Percentiles rank a stretch among this genome's conserved stretches.
These are phyloP conservation scores for Rhincodon typus DNA, from an alignment of 2,797 vertebrate genomes.

Conservation along the genomic window DNA sequence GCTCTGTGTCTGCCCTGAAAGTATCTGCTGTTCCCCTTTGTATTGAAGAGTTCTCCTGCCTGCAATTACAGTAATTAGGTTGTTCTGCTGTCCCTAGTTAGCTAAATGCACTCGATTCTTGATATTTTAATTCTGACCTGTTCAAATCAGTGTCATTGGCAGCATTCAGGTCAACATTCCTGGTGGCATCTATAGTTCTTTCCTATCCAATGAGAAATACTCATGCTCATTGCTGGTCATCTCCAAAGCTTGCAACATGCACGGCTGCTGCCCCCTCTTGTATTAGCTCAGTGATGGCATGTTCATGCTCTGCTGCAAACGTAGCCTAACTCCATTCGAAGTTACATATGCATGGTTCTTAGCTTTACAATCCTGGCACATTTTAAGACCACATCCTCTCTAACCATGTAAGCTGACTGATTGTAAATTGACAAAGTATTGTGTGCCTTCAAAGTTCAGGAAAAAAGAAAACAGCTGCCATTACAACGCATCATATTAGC, in stretches of 20 bases:
- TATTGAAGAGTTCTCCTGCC: conserved; percentile 28
- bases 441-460: neutral
- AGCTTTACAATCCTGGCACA: neutral
- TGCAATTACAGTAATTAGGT: conserved; percentile 37
- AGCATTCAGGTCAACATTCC: conserved; percentile 15
- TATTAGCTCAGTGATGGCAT: conserved; percentile 1
- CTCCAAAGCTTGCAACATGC: neutral
- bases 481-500: neutral
- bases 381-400: neutral
- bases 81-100: conserved; percentile 34
- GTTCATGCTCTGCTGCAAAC: neutral
- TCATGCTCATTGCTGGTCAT: neutral
- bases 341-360: too few species aligned
- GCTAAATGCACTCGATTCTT: conserved; percentile 16
- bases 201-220: neutral
- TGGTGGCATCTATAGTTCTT: conserved; percentile 27
- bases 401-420: neutral
- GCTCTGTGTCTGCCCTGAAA: conserved; percentile 30
- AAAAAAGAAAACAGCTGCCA: neutral
- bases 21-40: conserved; percentile 23
- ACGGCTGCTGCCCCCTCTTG: conserved; percentile 3
- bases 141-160: neutral
- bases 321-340: neutral
- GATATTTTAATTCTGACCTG: conserved; percentile 36
- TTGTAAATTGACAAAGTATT: neutral